A percentile compares a stretch with the other conserved stretches of the same genome.
These are phyloP conservation scores for Luscinia megarhynchos DNA, from an alignment of 2,797 vertebrate species.

Conservation along the genomic window DNA sequence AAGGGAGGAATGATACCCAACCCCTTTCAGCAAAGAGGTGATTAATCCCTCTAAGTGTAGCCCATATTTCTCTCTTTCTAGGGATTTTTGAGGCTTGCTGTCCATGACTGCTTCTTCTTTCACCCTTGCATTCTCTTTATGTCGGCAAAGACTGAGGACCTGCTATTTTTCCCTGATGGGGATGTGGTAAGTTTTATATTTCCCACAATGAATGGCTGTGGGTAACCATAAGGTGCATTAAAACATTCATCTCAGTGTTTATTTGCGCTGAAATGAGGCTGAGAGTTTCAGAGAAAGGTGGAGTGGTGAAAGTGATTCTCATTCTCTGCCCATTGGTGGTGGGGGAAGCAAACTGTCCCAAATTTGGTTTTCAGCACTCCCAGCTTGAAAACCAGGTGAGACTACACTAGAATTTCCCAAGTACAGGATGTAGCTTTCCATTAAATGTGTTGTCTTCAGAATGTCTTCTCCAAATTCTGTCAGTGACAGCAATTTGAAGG, in stretches of 20 bases:
- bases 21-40: background rate
- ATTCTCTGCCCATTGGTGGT: accelerated
- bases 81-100: background rate
- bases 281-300: background rate
- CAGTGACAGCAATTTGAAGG: background rate
- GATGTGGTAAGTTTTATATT: background rate
- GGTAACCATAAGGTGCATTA: background rate
- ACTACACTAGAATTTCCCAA: background rate
- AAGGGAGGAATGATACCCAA: background rate
- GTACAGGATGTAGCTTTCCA: background rate
- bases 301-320: background rate
- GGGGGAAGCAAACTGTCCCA: background rate
- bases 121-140: background rate
- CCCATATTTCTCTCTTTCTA: background rate
- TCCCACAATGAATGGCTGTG: background rate
- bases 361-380: background rate
- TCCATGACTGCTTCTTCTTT: background rate
- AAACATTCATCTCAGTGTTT: background rate
- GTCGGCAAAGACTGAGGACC: background rate
- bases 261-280: background rate
- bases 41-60: background rate
- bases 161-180: background rate
- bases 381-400: background rate
- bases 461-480: background rate
- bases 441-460: background rate